Conservation (phyloP, 1,140 invertebrate genomes). For the Drosophila simulans region DNA sequence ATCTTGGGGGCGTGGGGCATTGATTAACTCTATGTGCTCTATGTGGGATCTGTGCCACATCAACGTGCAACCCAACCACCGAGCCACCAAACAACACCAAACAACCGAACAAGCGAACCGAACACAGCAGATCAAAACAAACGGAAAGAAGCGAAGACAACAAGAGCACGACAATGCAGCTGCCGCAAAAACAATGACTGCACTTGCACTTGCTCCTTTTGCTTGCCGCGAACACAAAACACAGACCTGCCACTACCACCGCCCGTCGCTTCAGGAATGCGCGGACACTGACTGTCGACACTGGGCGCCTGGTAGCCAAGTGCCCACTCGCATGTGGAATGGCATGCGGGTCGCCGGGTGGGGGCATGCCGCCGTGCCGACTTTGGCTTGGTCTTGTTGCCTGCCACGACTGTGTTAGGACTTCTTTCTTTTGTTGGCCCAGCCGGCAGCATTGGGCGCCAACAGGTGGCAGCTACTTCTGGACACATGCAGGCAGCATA, state of each 20-base stretch:
- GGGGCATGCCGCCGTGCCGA: neutral
- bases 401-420: conserved; percentile 35
- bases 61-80: neutral
- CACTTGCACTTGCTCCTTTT: conserved; percentile 39
- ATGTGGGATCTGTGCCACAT: neutral
- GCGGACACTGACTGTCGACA: conserved; percentile 21
- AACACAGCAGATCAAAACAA: conserved; percentile 3
- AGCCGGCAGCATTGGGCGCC: conserved; percentile 1
- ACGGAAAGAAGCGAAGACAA: conserved; percentile 15
- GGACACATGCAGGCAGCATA: conserved; percentile 43
- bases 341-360: neutral
- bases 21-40: no score
- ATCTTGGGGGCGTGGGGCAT: neutral
- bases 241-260: neutral
- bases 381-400: conserved; percentile 63
- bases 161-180: conserved; percentile 7
- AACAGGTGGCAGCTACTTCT: conserved; percentile 73
- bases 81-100: conserved; percentile 5
- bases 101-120: neutral
- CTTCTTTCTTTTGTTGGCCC: conserved; percentile 64
- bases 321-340: conserved; percentile 11
- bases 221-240: neutral
- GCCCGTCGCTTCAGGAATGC: conserved; percentile 8
- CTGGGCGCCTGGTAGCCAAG: conserved; percentile 49
- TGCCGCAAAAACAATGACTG: conserved; percentile 15